Base-by-base conservation (phyloP, 2,797 vertebrate genomes). In the Agapornis canus region DNA sequence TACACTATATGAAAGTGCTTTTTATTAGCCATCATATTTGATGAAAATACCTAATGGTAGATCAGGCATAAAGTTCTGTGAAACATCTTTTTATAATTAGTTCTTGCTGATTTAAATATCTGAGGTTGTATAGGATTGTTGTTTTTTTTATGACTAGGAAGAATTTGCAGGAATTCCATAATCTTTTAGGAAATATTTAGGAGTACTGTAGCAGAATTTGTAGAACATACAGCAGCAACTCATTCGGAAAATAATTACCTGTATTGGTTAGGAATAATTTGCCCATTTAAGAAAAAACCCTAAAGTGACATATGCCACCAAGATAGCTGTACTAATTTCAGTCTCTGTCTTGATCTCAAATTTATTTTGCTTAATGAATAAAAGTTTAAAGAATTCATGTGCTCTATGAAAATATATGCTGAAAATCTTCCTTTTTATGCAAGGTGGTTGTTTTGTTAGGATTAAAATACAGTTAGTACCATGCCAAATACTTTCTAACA, bases 1-100 rank as follows among this genome's bases (percentile, higher is more conserved):
- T 97, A 95, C 73, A 60, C 92, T 96, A 82, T 90, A 85, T 81
- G 82, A 94, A 96, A 87, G 80, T 91, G 77, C n/a, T 89, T 92
- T 96, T 91, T 90, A 94, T 95, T 66, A 86, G 61, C 84, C 84
- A 54, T 87, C 40, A 15, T 77, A 81, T 78, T 80, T 94, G 89
- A 96, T 90, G 72, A 69, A 82, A 96, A 85, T 72, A 78, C 66
- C 81, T 88, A 89, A 59, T 83, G 52, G 54, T 86, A 92, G 61
- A 89, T 94, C 48, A 64, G 63, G 35, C 86, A 81, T 89, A 82
- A 91, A 85, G 49, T 35, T 76, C 65, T 89, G 39, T 87, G 86
- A 87, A 95, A n/a, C 29, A 54, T 60, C 3, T 29, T 77, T 90
- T 71, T 14, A 8, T 85, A 76, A 94, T 93, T 89, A 85, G 71